These are phyloP conservation scores for Oreochromis spilurus DNA, from an alignment of 2,113 vertebrate species.

Conservation along the genomic window DNA sequence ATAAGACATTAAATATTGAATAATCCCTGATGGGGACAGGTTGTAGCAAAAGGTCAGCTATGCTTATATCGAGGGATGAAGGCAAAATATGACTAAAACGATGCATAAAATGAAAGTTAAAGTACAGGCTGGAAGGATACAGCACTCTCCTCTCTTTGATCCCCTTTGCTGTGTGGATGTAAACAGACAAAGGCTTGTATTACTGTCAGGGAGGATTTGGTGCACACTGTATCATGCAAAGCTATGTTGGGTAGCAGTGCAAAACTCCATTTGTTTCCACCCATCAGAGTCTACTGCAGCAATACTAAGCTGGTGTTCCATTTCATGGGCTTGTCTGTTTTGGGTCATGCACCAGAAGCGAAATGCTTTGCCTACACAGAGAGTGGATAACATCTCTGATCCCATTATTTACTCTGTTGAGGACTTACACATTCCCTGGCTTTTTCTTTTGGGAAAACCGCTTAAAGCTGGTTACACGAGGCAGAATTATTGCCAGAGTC, in stretches of 20 bases:
- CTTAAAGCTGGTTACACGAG: background rate
- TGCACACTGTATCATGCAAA: slow-evolving; percentile 45
- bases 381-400: background rate
- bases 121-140: background rate
- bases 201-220: slow-evolving; percentile 55
- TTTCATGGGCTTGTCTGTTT: slow-evolving; percentile 57
- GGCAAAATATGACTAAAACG: background rate
- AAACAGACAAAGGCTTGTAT: slow-evolving; percentile 43
- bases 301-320: slow-evolving; percentile 55
- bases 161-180: background rate
- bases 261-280: slow-evolving; percentile 54
- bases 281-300: slow-evolving; percentile 43
- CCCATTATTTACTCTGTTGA: slow-evolving; percentile 26
- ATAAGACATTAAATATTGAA: background rate
- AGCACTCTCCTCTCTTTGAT: background rate
- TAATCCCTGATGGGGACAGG: background rate
- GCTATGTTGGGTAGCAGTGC: slow-evolving; percentile 36
- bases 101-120: background rate
- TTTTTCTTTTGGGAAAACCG: background rate
- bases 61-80: background rate
- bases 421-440: background rate
- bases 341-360: slow-evolving; percentile 41
- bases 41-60: background rate
- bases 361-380: slow-evolving; percentile 42
- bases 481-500: background rate